Base-by-base conservation (phyloP, 64 coral and sea anemone species). In the Porites australiensis region DNA sequence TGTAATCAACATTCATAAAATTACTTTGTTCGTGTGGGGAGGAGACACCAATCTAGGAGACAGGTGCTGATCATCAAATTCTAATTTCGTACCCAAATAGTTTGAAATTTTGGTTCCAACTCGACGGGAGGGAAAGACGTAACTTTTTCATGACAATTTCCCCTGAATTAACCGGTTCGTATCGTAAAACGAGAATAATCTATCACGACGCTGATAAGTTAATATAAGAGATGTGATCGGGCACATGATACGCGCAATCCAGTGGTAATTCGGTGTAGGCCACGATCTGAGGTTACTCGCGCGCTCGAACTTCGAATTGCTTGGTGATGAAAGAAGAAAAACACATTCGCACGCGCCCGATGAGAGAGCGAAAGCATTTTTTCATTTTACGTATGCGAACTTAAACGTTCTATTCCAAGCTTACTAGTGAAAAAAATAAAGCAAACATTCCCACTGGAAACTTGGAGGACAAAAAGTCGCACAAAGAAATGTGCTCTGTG, bases 21-120 rank as follows among this genome's bases (percentile, higher is more conserved):
- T 94, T 94, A 83, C 95, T 98, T 98, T 94, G 95, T 98, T 98
- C 92, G 57, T 20, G n/a, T 49, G 44, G 6, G 45, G 81, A 90
- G 70, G 72, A 72, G 77, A 90, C 53, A 61, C 77, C 44, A 85
- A 66, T 76, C 64, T 37, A 37, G 27, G 27, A 44, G 45, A 62
- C 95, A 98, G 92, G 95, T 98, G 95, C 79, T 44, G 4, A 13
- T 77, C 53, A 91, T 83, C 86, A 87, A 71, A 90, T 72, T 94
- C 78, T 82, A 82, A 83, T 94, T 83, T 75, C 23, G 43, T 49
- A 59, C 72, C 47, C 49, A 87, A 91, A 58, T 14, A 76, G 20
- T 48, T n/a, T 45, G 53, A 60, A 67, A 86, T 47, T 23, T 64
- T 45, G 65, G 67, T 21, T 6, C 61, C n/a, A 52, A 49, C 50